phyloP scores from a whole-genome alignment of 2,797 vertebrate genomes.

The Balearica regulorum region DNA sequence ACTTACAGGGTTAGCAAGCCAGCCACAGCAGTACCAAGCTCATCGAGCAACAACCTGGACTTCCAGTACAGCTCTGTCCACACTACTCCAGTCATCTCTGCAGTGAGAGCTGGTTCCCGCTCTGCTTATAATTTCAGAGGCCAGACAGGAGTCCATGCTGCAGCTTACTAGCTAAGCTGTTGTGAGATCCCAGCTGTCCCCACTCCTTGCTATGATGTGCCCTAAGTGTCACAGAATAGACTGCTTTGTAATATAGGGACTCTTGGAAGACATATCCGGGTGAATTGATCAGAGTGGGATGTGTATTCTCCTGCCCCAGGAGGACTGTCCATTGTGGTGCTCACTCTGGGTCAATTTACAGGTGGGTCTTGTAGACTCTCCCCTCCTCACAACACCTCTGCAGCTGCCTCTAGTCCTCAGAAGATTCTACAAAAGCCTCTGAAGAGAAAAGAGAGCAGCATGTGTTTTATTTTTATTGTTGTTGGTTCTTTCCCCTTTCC shows the following conservation, averaged over 20 bases:
- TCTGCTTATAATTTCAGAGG: background rate
- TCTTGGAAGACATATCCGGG: background rate
- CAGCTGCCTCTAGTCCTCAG: background rate
- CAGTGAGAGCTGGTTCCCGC: background rate
- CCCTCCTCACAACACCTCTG: background rate
- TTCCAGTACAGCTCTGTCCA: background rate
- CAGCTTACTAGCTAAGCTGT: background rate
- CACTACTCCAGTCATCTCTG: background rate
- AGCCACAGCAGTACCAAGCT: background rate
- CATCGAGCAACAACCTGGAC: rapidly evolving
- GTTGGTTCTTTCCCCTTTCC: background rate
- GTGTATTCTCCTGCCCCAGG: background rate
- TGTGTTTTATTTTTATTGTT: background rate
- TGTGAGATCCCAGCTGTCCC: background rate
- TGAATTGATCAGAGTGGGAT: background rate
- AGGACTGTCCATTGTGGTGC: no score
- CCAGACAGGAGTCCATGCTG: background rate
- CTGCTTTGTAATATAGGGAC: background rate
- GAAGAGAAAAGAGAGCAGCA: background rate
- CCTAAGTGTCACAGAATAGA: background rate
- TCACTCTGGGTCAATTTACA: background rate
- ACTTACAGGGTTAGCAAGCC: rapidly evolving
- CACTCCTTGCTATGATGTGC: background rate
- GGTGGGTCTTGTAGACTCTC: background rate
- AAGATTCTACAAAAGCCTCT: background rate